These are phyloP conservation scores for Limnodromus scolopaceus DNA, from an alignment of 2,797 vertebrate genomes.

Conservation along the genomic window DNA sequence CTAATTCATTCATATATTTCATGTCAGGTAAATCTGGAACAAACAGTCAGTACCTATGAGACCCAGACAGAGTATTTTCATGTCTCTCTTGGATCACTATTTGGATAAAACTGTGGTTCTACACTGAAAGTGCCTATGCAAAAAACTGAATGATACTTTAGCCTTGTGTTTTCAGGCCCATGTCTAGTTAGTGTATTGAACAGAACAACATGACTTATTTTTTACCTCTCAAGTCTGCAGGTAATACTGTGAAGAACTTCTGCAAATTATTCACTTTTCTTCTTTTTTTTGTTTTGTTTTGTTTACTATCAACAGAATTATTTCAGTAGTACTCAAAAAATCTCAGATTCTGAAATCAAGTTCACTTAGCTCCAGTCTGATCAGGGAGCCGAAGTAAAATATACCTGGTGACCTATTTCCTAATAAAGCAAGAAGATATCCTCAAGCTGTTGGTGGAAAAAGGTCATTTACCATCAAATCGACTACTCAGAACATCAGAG, in stretches of 20 bases:
- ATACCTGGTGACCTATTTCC: background rate
- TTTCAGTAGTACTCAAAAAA: background rate
- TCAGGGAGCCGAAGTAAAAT: background rate
- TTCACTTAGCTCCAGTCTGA: background rate
- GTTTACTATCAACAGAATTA: background rate
- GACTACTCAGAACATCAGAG: background rate
- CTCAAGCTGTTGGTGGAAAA: background rate
- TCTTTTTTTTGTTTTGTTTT: no score
- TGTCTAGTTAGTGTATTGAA: background rate
- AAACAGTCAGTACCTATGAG: background rate
- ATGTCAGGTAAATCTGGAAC: background rate
- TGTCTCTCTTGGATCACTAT: background rate
- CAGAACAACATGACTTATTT: background rate
- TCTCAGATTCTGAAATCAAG: background rate
- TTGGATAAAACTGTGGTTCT: background rate
- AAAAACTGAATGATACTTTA: background rate
- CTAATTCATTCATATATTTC: background rate
- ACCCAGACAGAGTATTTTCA: background rate
- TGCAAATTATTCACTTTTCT: background rate
- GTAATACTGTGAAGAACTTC: background rate
- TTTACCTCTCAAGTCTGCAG: background rate
- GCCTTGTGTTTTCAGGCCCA: background rate
- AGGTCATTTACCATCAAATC: background rate
- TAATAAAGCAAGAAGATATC: background rate
- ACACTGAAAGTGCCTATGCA: background rate